Base-by-base conservation (phyloP, 2,888 invertebrate genomes). In the Plemyria rubiginata region DNA sequence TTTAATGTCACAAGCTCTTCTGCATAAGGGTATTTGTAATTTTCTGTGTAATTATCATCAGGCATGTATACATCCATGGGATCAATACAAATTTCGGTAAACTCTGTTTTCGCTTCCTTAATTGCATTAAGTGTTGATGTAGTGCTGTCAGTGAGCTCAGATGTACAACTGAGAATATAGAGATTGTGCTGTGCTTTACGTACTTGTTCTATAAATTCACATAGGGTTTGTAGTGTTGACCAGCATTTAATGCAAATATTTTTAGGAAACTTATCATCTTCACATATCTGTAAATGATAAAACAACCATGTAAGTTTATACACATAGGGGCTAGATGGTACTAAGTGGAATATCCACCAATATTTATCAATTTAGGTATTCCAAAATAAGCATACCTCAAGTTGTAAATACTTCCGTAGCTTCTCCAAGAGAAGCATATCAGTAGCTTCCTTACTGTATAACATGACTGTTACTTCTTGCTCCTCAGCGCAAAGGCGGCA, bases 401-500 rank as follows among this genome's bases (percentile, higher is more conserved):
- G 94, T 75, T 94, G 93, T 72, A 96, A 90, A 90, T 95, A 96
- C 88, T 94, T 94, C 78, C 93, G 94, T 73, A 96, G 94, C 88
- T 95, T 95, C 68, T 94, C 94, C 79, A 94, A 94, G 64, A 96
- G 90, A 76, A 94, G 93, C 87, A 94, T 93, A 77, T 93, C 93
- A 81, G 94, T 94, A 63, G 95, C 95, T 88, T 95, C 95, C 75
- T 94, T 93, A 75, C 95, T 94, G 80, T 95, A 95, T 85, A 95
- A 93, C 90, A 94, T 93, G 72, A 95, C 88, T 58, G 94, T 94
- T 72, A 93, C 93, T 77, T 93, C 93, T 73, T 93, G 93, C 77
- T 94, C 93, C 71, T 93, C 90, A 66, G 94, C 94, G 86, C 96
- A 96, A 72, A 96, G 94, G 70, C 96, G 94, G 82, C 96, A 96